These are phyloP conservation scores for Thamnaconus septentrionalis DNA, from an alignment of 2,113 vertebrate genomes.

Conservation along the genomic window DNA sequence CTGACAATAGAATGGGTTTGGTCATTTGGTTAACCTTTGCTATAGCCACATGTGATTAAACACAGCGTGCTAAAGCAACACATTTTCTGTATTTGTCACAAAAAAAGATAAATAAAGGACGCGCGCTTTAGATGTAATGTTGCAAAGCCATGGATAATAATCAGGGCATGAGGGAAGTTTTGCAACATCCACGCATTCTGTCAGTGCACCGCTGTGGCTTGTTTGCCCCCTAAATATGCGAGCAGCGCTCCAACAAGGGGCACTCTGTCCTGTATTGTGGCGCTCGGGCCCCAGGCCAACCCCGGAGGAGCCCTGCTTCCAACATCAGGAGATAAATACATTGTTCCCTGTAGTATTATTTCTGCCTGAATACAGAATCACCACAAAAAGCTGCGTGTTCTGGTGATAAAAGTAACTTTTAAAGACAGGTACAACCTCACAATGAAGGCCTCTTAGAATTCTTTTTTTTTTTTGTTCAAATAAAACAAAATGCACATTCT, in stretches of 20 bases:
- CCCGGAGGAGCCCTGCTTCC: constrained; percentile 70
- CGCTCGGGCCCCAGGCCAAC: constrained; percentile 67
- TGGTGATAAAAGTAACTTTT: constrained; percentile 38
- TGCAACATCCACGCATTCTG: constrained; percentile 4
- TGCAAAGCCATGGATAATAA: too few species aligned
- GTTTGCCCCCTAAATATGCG: constrained; percentile 47
- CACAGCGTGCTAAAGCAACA: background rate
- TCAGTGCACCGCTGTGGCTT: constrained; percentile 26
- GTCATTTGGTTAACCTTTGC: constrained; percentile 13
- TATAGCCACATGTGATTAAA: constrained; percentile 3
- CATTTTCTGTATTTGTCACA: too few species aligned
- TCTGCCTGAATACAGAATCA: constrained; percentile 60
- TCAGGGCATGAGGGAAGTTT: constrained; percentile 1
- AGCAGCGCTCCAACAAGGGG: constrained; percentile 41
- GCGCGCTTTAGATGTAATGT: too few species aligned
- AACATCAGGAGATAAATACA: constrained; percentile 67
- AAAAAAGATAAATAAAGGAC: too few species aligned
- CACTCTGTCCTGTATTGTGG: constrained; percentile 53
- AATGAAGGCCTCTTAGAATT: background rate
- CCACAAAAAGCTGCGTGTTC: constrained; percentile 29
- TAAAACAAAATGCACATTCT: too few species aligned
- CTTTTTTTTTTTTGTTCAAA: too few species aligned
- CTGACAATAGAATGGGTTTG: background rate
- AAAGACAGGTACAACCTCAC: constrained; percentile 7
- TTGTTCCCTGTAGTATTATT: constrained; percentile 53